Conservation (phyloP, 2,888 invertebrate genomes). For the Mimachlamys varia region DNA sequence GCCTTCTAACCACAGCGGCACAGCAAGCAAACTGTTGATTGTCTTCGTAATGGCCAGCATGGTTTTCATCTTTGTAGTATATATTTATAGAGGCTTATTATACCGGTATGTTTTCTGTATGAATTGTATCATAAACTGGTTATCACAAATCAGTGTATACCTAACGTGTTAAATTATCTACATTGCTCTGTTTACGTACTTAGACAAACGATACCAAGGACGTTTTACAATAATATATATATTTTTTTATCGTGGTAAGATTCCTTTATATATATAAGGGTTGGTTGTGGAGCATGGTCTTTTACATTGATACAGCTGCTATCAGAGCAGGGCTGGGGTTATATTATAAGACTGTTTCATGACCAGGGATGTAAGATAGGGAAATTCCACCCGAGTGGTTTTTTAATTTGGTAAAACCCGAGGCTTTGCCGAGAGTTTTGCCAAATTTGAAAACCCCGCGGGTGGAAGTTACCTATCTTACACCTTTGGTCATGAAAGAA, state of each 20-base stretch:
- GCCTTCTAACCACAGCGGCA: neutral
- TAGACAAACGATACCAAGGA: neutral
- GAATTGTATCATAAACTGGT: neutral
- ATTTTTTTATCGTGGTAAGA: neutral
- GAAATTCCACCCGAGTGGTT: too few relatives aligned
- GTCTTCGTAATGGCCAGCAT: neutral
- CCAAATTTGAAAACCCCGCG: too few relatives aligned
- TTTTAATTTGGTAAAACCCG: too few relatives aligned
- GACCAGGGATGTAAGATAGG: too few relatives aligned
- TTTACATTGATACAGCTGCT: too few relatives aligned
- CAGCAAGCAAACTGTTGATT: neutral
- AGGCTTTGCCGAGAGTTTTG: too few relatives aligned
- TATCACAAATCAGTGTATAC: neutral
- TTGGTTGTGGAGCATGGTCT: neutral
- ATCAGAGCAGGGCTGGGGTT: too few relatives aligned
- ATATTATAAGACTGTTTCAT: too few relatives aligned
- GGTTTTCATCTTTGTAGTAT: neutral
- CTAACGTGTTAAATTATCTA: neutral
- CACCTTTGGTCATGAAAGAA: too few relatives aligned
- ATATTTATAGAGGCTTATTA: neutral
- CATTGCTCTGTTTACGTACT: neutral
- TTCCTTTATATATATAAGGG: neutral
- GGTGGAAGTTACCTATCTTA: too few relatives aligned
- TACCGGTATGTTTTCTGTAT: neutral
- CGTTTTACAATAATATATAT: neutral